Percentiles rank a stretch among this genome's conserved stretches.
Evolutionary conservation across 2,888 invertebrate species (phyloP).

Genomic region (Troides oblongomaculatus): DNA sequence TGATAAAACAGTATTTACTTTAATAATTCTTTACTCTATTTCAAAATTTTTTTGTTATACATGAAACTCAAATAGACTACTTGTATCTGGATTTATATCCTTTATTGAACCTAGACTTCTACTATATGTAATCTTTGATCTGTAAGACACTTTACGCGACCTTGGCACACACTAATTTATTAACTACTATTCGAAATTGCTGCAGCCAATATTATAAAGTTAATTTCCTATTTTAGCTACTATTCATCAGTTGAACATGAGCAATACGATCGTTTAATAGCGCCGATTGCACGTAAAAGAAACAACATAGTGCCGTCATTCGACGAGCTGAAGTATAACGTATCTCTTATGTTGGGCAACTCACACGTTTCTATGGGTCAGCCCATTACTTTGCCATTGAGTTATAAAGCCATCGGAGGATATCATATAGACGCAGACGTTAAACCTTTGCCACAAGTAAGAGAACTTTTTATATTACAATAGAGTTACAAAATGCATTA

Average conservation of each 20-base stretch:
- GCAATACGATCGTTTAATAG: constrained; percentile 39
- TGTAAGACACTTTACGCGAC: too few species aligned
- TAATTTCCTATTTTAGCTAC: not conserved
- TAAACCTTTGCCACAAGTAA: constrained; percentile 43
- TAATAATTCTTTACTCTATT: too few species aligned
- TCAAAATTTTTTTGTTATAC: too few species aligned
- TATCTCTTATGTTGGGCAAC: constrained; percentile 47
- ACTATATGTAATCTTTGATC: too few species aligned
- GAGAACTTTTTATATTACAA: not conserved
- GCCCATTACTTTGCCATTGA: constrained; percentile 44
- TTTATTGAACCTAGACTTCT: too few species aligned
- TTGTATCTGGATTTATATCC: too few species aligned
- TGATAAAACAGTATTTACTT: too few species aligned
- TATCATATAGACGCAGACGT: constrained; percentile 42
- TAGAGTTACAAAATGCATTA: too few species aligned
- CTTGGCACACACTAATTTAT: too few species aligned
- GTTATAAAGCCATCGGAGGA: constrained; percentile 46
- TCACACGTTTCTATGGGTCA: constrained; percentile 44
- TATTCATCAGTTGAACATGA: constrained; percentile 21
- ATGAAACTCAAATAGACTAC: too few species aligned
- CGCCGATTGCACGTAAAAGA: constrained; percentile 37
- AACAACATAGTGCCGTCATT: constrained; percentile 40
- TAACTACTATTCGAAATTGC: too few species aligned
- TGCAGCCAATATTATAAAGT: not conserved
- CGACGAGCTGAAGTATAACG: constrained; percentile 41